Percentiles rank a stretch among this genome's conserved stretches.
These are phyloP conservation scores for Emmelina monodactyla DNA, from an alignment of 2,888 invertebrate genomes.

Conservation along the genomic window DNA sequence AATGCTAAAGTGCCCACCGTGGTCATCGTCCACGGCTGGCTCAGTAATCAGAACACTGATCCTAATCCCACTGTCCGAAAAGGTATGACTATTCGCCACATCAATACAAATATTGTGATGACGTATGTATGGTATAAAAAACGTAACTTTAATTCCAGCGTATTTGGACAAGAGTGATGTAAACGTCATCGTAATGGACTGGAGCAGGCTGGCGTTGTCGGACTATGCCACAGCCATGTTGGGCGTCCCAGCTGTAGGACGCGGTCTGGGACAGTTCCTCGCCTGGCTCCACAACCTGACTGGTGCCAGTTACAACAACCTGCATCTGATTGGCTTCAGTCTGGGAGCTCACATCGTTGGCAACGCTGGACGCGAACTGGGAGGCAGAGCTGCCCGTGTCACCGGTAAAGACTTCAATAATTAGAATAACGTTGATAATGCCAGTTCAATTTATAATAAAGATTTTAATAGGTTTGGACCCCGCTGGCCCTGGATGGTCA, in stretches of 20 bases:
- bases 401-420: too few species aligned
- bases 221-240: conserved; percentile 33
- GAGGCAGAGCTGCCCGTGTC: conserved; percentile 37
- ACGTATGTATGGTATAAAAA: too few species aligned
- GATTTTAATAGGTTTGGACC: conserved; percentile 34
- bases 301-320: conserved; percentile 26
- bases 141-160: too few species aligned
- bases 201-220: conserved; percentile 32
- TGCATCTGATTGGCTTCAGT: conserved; percentile 56
- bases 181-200: conserved; percentile 47
- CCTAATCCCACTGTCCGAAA: conserved; percentile 29
- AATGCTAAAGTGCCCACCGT: conserved; percentile 20
- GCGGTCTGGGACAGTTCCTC: conserved; percentile 44
- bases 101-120: neutral
- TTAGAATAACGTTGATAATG: too few species aligned
- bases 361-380: conserved; percentile 36
- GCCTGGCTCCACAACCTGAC: conserved; percentile 29
- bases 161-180: conserved; percentile 29
- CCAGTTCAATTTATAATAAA: too few species aligned
- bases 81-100: conserved; percentile 22
- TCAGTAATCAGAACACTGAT: conserved; percentile 25
- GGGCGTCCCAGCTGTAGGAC: conserved; percentile 40
- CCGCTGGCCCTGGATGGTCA: conserved; percentile 40
- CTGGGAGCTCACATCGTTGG: conserved; percentile 55
- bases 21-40: conserved; percentile 30